Evolutionary conservation across 2,797 vertebrate genomes (phyloP), one percentile per base, ranked within the genome.

Genomic region (Trichosurus vulpecula): DNA sequence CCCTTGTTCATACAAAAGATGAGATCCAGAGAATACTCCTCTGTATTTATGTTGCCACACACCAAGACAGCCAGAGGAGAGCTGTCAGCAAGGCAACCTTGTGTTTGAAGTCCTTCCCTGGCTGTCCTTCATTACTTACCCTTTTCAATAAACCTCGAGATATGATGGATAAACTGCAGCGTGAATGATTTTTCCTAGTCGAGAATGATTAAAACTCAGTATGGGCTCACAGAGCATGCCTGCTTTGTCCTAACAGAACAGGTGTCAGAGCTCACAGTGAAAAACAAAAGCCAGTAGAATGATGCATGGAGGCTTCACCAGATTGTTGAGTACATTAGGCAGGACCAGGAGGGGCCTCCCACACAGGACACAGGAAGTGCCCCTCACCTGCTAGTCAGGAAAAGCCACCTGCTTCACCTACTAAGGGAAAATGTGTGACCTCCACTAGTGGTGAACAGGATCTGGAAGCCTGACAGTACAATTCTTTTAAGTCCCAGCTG

Each of bases 201-300:
- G 96, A 61, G 92, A 14, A 81, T 74, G 16, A 97, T 91, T 95
- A 94, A 94, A 96, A 95, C 55, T 95, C 92, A 74, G 52, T 96
- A 47, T 92, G 91, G 35, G 19, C 53, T 97, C 66, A 89, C 0
- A 97, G 91, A 92, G 94, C 13, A 91, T 52, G 35, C 81, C 35
- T 41, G 41, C 81, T 74, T 96, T 92, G 52, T 47, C 94, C 52
- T 93, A 92, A 27, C 95, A 97, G 96, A 98, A 94, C 54, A 95
- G 89, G 95, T 91, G 54, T 52, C 90, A 61, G 52, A 13, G 91
- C 66, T 92, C 93, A 25, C 96, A 89, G 93, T 97, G 94, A 97
- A 97, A 97, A 96, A 94, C 14, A 95, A 89, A 95, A 90, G 66
- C 30, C 35, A 61, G 87, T n/a, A 31, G 13, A 92, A 95, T 91